phyloP scores from a whole-genome alignment of 2,113 vertebrate genomes.

The Microcebus griseorufus region DNA sequence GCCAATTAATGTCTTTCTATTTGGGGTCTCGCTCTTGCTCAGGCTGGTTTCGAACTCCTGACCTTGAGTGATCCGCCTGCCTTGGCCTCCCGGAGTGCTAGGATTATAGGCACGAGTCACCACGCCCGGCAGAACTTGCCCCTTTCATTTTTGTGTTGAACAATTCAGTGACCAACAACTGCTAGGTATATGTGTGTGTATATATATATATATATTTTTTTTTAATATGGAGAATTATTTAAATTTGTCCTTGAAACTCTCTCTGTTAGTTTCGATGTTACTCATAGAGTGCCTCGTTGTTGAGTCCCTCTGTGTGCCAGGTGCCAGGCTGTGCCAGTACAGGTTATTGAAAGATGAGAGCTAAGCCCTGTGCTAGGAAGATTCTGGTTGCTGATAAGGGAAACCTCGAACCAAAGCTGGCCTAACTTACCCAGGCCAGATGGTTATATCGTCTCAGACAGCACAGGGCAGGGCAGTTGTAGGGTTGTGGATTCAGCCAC shows the following conservation, averaged over 20 bases:
- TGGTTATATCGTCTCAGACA: background rate
- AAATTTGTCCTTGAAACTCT: background rate
- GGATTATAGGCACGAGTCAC: no score
- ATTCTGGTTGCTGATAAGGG: background rate
- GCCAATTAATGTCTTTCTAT: no score
- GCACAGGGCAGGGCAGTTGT: rapidly evolving
- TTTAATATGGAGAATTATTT: background rate
- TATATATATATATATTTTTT: background rate
- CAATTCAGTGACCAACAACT: background rate
- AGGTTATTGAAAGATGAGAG: rapidly evolving
- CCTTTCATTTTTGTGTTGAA: background rate
- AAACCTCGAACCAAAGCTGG: background rate
- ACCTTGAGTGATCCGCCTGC: no score
- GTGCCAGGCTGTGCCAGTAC: rapidly evolving
- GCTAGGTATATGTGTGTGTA: no score
- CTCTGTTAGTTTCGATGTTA: background rate
- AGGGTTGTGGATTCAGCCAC: background rate
- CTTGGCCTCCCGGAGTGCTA: no score
- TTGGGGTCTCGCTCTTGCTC: no score
- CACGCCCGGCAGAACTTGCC: rapidly evolving
- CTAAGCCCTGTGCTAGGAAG: background rate
- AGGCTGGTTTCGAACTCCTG: no score
- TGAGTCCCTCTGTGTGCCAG: background rate
- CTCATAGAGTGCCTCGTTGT: rapidly evolving
- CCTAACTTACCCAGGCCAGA: background rate